These are phyloP conservation scores for Cephonodes hylas DNA, from an alignment of 2,888 invertebrate species.

Conservation along the genomic window DNA sequence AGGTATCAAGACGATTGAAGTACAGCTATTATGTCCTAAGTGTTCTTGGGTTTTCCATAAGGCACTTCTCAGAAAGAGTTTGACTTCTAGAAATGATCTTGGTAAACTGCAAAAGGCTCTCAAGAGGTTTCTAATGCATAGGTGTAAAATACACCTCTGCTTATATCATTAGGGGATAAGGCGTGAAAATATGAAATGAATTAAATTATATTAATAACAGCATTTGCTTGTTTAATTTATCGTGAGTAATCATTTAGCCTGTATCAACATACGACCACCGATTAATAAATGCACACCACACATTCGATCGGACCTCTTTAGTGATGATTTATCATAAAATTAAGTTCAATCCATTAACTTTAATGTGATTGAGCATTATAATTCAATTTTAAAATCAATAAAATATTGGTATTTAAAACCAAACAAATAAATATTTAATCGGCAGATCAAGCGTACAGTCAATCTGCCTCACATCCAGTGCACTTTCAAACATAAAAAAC, in stretches of 20 bases:
- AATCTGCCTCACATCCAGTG: conserved; percentile 44
- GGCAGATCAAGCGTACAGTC: conserved; percentile 52
- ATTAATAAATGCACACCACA: background rate
- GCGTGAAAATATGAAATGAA: too few relatives aligned
- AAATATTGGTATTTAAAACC: conserved; percentile 56
- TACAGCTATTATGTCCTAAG: too few relatives aligned
- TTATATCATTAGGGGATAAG: too few relatives aligned
- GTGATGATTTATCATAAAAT: conserved; percentile 14
- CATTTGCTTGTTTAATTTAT: too few relatives aligned
- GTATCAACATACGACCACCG: background rate
- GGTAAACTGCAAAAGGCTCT: too few relatives aligned
- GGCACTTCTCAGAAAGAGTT: too few relatives aligned
- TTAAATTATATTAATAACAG: too few relatives aligned
- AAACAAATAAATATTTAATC: conserved; percentile 69
- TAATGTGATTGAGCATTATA: conserved; percentile 35
- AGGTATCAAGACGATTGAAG: too few relatives aligned
- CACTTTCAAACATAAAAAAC: conserved; percentile 51
- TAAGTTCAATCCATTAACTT: conserved; percentile 46
- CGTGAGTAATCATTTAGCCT: conserved; percentile 12
- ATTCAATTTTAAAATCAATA: conserved; percentile 39
- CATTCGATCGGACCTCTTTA: background rate
- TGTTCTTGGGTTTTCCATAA: too few relatives aligned
- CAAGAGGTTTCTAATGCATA: too few relatives aligned
- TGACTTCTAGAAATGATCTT: too few relatives aligned
- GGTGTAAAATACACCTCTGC: too few relatives aligned